These are phyloP conservation scores for Bombus ignitus DNA, from an alignment of 1,140 invertebrate genomes.

Conservation along the genomic window DNA sequence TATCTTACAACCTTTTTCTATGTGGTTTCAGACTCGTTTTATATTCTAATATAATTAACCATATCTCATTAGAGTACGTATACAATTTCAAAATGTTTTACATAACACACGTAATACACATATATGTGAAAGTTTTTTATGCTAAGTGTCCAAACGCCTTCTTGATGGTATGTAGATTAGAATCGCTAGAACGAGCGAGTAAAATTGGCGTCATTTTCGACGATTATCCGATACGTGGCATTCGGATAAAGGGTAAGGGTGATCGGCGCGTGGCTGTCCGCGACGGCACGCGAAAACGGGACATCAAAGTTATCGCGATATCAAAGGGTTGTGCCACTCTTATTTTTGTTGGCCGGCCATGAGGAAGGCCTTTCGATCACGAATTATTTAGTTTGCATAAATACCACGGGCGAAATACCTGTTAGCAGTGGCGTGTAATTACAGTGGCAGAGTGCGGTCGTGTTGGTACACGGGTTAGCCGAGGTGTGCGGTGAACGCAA, in stretches of 20 bases:
- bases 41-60: too few relatives aligned
- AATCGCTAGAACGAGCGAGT: too few relatives aligned
- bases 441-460: constrained; percentile 52
- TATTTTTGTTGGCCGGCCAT: not conserved
- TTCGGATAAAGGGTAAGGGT: not conserved
- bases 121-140: too few relatives aligned
- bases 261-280: not conserved
- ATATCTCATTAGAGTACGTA: too few relatives aligned
- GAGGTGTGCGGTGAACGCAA: constrained; percentile 53
- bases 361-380: constrained; percentile 31
- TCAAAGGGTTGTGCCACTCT: constrained; percentile 15
- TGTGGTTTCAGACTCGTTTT: too few relatives aligned
- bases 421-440: constrained; percentile 56
- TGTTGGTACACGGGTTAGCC: constrained; percentile 49
- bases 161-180: too few relatives aligned
- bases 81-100: too few relatives aligned
- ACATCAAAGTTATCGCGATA: constrained; percentile 15
- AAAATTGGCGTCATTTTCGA: not conserved
- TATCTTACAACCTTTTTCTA: too few relatives aligned
- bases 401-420: constrained; percentile 52
- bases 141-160: too few relatives aligned
- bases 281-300: not conserved
- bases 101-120: too few relatives aligned
- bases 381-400: constrained; percentile 61
- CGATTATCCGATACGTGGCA: constrained; percentile 14